Evolutionary conservation across 2,888 invertebrate species (phyloP).

Genomic region (Habroteleia sp.): DNA sequence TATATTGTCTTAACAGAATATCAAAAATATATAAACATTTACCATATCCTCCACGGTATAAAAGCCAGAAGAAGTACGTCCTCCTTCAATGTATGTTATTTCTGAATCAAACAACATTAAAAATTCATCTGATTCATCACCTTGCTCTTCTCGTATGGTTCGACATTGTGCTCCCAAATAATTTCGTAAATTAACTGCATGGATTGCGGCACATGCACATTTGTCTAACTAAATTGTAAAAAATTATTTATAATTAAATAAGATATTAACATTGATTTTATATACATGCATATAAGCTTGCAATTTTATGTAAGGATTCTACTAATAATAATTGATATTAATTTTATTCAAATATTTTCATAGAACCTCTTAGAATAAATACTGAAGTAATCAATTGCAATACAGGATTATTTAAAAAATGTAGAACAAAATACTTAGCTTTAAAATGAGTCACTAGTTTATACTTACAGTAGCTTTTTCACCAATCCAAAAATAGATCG

Average conservation of each 20-base stretch:
- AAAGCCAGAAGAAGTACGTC: constrained; percentile 98
- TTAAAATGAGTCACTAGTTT: neutral
- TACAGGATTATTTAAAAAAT: too few relatives aligned
- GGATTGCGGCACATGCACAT: constrained; percentile 97
- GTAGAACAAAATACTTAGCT: neutral
- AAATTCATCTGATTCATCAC: constrained; percentile 98
- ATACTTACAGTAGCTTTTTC: constrained; percentile 91
- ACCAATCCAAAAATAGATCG: constrained; percentile 99
- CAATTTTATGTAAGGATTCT: too few relatives aligned
- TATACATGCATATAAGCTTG: too few relatives aligned
- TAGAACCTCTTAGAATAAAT: too few relatives aligned
- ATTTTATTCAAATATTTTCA: too few relatives aligned
- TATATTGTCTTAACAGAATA: too few relatives aligned
- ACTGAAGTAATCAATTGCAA: too few relatives aligned
- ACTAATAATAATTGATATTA: too few relatives aligned
- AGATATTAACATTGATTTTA: too few relatives aligned
- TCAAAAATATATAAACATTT: constrained; percentile 58
- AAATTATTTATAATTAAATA: too few relatives aligned
- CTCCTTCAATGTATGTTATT: constrained; percentile 97
- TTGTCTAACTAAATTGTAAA: constrained; percentile 89
- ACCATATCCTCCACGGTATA: constrained; percentile 96
- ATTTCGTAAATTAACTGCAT: constrained; percentile 98
- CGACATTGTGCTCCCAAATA: constrained; percentile 96
- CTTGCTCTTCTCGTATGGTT: constrained; percentile 97
- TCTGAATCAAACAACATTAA: constrained; percentile 93